Evolutionary conservation across 2,888 invertebrate species (phyloP), one percentile per base, ranked within the genome.

Genomic region (Lochmaea capreae): DNA sequence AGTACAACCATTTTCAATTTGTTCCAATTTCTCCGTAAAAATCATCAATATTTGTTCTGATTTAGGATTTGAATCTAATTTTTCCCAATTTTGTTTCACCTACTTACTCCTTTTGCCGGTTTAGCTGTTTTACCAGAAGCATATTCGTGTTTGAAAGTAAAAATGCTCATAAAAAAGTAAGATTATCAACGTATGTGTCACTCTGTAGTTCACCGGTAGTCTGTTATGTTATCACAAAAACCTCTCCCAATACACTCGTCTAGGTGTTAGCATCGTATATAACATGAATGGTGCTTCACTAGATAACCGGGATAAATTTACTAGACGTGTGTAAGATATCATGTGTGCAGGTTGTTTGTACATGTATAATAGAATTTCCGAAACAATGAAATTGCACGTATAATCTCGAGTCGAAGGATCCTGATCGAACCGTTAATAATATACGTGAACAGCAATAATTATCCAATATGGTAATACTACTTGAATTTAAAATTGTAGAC

Each of bases 281-380:
- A 52, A 52, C 5, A 52, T 52, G 52, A 14, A 46, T 12, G 46
- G 46, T 46, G 46, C 52, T 52, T 14, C 52, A 52, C 16, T 16
- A 52, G 52, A 52, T 52, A 52, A 52, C 52, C 52, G 16, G 52
- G 8, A 52, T 52, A 52, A 52, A 52, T 52, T 16, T 16, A 52
- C 52, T 52, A 16, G 16, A 52, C 52, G 52, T 52, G 52, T 16
- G 52, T 52, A 52, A 52, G 52, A 52, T 16, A 12, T 16, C 1
- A 52, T n/a, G 52, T 52, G 52, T 52, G n/a, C 52, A 52, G 52
- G 4, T 52, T 52, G 52, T 52, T 52, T 52, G 52, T 52, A 52
- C 52, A 16, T 52, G 8, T 52, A 14, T 16, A 16, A 52, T 52
- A 52, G 52, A 52, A 46, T 52, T n/a, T 52, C 52, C 52, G 52